Evolutionary conservation across 2,888 invertebrate species (phyloP).

Genomic region (Busseola fusca): DNA sequence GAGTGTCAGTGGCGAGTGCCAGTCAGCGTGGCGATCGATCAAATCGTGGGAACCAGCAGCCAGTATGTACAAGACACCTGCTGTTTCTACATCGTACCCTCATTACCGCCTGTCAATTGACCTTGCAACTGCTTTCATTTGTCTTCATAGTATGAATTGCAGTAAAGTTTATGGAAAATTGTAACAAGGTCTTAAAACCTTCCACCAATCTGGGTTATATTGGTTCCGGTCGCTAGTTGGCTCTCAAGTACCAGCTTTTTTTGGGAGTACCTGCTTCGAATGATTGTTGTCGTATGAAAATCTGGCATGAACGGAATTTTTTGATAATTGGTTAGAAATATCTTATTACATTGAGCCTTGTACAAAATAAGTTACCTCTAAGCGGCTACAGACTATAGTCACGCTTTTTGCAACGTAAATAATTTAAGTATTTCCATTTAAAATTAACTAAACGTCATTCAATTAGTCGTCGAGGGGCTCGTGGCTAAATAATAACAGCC

Average conservation of each 20-base stretch:
- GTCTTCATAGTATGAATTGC: constrained; percentile 43
- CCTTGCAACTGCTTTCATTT: constrained; percentile 54
- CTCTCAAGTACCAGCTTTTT: constrained; percentile 26
- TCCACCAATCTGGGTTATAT: constrained; percentile 54
- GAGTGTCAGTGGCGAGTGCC: constrained; percentile 65
- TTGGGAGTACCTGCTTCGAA: constrained; percentile 8
- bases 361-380: constrained; percentile 11
- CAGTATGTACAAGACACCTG: constrained; percentile 62
- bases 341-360: constrained; percentile 15
- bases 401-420: constrained; percentile 24
- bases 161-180: constrained; percentile 49
- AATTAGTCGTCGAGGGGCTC: constrained; percentile 11
- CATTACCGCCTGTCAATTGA: constrained; percentile 42
- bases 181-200: constrained; percentile 57
- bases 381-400: constrained; percentile 5
- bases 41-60: constrained; percentile 72
- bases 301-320: neutral
- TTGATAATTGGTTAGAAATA: constrained; percentile 7
- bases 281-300: constrained; percentile 9
- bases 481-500: too few species aligned
- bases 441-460: constrained; percentile 38
- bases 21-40: constrained; percentile 71
- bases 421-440: constrained; percentile 31
- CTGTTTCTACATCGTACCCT: constrained; percentile 54
- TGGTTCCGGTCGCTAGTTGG: constrained; percentile 50